A percentile compares a stretch with the other conserved stretches of the same genome.
These are phyloP conservation scores for Actinernus sp. DNA, from an alignment of 92 coral and sea anemone species.

Conservation along the genomic window DNA sequence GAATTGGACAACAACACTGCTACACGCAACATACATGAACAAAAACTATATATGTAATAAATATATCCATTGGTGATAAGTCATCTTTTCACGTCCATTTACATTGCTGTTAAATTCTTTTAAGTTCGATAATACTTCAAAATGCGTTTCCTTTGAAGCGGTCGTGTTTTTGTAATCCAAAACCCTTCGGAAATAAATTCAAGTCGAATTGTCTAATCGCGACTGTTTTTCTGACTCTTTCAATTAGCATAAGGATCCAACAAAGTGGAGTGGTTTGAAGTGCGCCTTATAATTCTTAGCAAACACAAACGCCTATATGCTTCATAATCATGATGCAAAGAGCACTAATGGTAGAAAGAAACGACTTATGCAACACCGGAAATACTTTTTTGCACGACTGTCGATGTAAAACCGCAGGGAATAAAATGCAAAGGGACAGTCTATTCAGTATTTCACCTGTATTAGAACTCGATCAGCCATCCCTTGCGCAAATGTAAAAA, in stretches of 20 bases:
- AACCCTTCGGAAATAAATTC: not conserved
- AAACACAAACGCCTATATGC: slow-evolving; percentile 45
- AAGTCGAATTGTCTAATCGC: not conserved
- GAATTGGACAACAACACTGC: no score
- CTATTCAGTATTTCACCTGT: no score
- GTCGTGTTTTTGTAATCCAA: not conserved
- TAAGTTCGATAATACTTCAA: not conserved
- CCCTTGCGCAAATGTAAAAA: no score
- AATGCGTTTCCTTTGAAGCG: not conserved
- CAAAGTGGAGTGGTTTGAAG: slow-evolving; percentile 31
- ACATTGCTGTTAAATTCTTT: not conserved
- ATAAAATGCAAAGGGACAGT: no score
- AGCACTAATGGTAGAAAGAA: slow-evolving; percentile 16
- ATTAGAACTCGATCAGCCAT: no score
- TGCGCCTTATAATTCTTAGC: slow-evolving; percentile 25
- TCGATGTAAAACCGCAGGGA: no score
- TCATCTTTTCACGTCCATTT: not conserved
- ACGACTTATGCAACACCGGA: no score
- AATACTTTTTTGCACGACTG: no score
- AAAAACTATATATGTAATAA: no score
- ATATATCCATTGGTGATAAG: no score
- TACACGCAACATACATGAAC: no score
- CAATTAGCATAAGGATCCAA: slow-evolving; percentile 50
- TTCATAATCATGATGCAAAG: slow-evolving; percentile 30
- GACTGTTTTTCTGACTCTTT: slow-evolving; percentile 14